A percentile compares a stretch with the other conserved stretches of the same genome.
phyloP scores from a whole-genome alignment of 2,888 invertebrate genomes.

The Ypsolopha sequella region DNA sequence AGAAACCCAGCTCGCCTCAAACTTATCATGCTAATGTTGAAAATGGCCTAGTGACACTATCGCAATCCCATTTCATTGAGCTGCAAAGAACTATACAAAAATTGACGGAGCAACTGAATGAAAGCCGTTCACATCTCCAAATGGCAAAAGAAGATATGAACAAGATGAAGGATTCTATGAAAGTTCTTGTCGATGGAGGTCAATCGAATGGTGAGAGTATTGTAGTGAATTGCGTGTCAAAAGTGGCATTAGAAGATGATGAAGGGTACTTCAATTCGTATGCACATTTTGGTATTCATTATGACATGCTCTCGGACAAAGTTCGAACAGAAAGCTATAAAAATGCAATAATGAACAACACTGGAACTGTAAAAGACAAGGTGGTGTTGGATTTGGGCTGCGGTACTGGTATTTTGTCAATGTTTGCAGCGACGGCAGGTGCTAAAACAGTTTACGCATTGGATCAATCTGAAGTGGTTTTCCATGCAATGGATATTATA shows the following conservation, averaged over 20 bases:
- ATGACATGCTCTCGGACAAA: conserved; percentile 93
- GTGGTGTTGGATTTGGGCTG: conserved; percentile 96
- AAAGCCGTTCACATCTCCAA: conserved; percentile 70
- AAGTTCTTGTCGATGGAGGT: conserved; percentile 58
- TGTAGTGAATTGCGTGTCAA: conserved; percentile 44
- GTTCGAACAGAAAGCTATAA: conserved; percentile 90
- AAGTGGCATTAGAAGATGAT: conserved; percentile 75
- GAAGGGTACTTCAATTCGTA: conserved; percentile 87
- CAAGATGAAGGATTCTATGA: conserved; percentile 72
- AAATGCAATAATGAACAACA: conserved; percentile 84
- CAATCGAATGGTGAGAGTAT: conserved; percentile 17
- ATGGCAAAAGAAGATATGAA: conserved; percentile 72
- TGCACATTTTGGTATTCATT: conserved; percentile 92
- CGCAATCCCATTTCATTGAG: conserved; percentile 72
- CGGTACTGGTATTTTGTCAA: conserved; percentile 97
- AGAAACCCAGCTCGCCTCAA: conserved; percentile 45
- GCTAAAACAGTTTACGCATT: conserved; percentile 92
- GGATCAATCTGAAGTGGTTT: conserved; percentile 96
- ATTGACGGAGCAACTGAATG: conserved; percentile 68
- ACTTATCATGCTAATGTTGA: conserved; percentile 72
- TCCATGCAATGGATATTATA: conserved; percentile 95
- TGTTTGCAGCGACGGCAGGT: conserved; percentile 97
- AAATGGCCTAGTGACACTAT: conserved; percentile 72
- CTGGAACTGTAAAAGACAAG: conserved; percentile 77
- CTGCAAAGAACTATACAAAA: conserved; percentile 71